Base-by-base conservation (phyloP, 2,888 invertebrate genomes). In the Drosophila eohydei region DNA sequence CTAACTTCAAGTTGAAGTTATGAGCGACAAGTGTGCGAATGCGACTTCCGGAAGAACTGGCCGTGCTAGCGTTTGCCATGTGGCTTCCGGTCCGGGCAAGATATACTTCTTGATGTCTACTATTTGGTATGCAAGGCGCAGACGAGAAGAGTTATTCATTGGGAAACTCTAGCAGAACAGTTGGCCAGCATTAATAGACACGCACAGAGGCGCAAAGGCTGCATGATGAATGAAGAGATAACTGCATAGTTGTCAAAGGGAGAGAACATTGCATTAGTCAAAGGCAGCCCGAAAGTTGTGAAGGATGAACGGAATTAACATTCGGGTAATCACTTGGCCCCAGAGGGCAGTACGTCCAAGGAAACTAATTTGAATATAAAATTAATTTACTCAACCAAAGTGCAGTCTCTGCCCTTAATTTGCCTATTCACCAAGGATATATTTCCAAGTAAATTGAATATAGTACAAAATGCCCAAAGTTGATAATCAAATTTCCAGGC, bases 1-100 rank as follows among this genome's bases (percentile, higher is more conserved):
- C 78, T 48, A 59, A 57, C 69, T 68, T 48, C 55, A 74, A 85
- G 71, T 74, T 82, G 51, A 74, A 78, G 79, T 77, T 77, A 77
- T 88, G 88, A 86, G 81, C 81, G 84, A 86, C 86, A 83, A 88
- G 88, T 86, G 88, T 76, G 86, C 72, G 78, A 88, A 88, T 88
- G 71, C 73, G 70, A 88, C 85, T 85, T 74, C 73, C 77, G 63
- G 54, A 59, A 60, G 56, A 55, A 34, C 54, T 55, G 67, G 21
- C 44, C 58, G 40, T 43, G 44, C 46, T 21, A 41, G 55, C 54
- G 59, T 65, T 67, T 63, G 51, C 64, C 65, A 48, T 79, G 80
- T 46, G 76, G 78, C 64, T 74, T 68, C 81, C 64, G 71, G 60
- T 16, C 40, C 44, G 30, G 34, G 48, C 50, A 38, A 65, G 79